These are phyloP conservation scores for Harlomillsia oculata DNA, from an alignment of 1,140 invertebrate species.

Conservation along the genomic window DNA sequence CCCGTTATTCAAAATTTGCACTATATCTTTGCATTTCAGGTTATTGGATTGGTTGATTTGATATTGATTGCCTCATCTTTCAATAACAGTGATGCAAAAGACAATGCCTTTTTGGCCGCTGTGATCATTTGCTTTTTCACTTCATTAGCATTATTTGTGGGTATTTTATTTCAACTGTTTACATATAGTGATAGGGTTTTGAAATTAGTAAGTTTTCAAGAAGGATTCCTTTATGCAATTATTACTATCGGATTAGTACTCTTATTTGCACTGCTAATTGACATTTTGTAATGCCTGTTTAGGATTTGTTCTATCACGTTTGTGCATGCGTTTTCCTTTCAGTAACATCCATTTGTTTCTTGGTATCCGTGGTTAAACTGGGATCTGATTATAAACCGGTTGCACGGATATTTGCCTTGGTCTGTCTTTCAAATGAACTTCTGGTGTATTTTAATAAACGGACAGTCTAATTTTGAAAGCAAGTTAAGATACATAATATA, in stretches of 20 bases:
- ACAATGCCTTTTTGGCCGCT: constrained; percentile 16
- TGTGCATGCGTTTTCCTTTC: neutral
- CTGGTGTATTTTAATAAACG: neutral
- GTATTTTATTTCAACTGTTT: neutral
- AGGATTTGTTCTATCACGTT: neutral
- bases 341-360: neutral
- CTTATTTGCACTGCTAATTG: too few relatives aligned
- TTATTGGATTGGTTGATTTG: constrained; percentile 15
- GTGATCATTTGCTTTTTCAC: constrained; percentile 16
- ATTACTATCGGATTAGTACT: too few relatives aligned
- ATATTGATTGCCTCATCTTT: neutral
- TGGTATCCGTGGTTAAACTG: neutral
- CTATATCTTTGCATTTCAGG: neutral
- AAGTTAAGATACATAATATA: neutral
- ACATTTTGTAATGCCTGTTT: too few relatives aligned
- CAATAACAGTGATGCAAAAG: neutral
- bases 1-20: neutral
- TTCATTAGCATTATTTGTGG: neutral
- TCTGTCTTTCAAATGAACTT: neutral
- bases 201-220: too few relatives aligned
- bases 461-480: neutral
- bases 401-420: neutral
- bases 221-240: too few relatives aligned
- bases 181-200: too few relatives aligned
- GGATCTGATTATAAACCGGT: neutral